Conservation (phyloP, 2,888 invertebrate species). For the Thysanoteuthis rhombus region DNA sequence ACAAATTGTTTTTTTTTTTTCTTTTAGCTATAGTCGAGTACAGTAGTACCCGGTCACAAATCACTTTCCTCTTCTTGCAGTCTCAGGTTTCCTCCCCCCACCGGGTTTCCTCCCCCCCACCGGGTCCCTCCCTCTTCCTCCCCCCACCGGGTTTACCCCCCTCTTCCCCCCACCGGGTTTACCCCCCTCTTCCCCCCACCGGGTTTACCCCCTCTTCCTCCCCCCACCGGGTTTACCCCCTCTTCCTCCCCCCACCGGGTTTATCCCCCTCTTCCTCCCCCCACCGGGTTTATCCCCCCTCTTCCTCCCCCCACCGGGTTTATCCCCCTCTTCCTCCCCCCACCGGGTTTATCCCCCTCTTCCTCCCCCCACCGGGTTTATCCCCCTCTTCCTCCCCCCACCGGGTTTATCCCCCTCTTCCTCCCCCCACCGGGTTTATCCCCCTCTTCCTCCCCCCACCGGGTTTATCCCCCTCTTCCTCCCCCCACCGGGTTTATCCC, state of each 20-base stretch:
- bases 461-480: neutral
- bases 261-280: neutral
- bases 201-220: neutral
- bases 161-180: neutral
- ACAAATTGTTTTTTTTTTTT: too few species aligned
- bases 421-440: neutral
- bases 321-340: neutral
- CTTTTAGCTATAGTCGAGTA: too few species aligned
- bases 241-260: neutral
- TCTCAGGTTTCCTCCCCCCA: neutral
- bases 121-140: neutral
- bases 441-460: neutral
- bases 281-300: neutral
- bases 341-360: neutral
- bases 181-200: neutral
- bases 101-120: fast-evolving
- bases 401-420: neutral
- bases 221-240: neutral
- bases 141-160: fast-evolving
- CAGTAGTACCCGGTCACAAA: too few species aligned
- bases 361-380: neutral
- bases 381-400: too few species aligned
- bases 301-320: neutral
- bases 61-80: neutral
- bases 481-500: constrained; percentile 16